These are phyloP conservation scores for Ophthalmolycus amberensis DNA, from an alignment of 2,113 vertebrate species.

Conservation along the genomic window DNA sequence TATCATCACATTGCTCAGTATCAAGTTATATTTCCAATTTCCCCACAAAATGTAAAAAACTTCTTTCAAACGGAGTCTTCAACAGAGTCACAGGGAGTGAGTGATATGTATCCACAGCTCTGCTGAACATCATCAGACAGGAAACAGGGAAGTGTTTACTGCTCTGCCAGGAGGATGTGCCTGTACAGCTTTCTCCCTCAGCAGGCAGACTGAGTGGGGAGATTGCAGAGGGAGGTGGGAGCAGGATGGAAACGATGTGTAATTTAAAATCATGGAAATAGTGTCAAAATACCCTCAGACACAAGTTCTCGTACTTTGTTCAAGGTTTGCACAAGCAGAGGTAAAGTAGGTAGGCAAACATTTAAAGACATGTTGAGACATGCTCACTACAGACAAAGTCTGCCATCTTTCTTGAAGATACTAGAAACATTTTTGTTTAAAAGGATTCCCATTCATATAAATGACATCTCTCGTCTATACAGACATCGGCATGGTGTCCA, in stretches of 20 bases:
- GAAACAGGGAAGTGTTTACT: conserved; percentile 46
- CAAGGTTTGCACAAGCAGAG: not conserved
- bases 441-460: not conserved
- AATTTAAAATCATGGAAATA: conserved; percentile 7
- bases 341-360: not conserved
- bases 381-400: not conserved
- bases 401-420: not conserved
- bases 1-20: conserved; percentile 15
- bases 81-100: conserved; percentile 24
- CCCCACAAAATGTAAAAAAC: conserved; percentile 17
- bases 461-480: not conserved
- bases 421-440: not conserved
- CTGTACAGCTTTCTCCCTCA: conserved; percentile 49
- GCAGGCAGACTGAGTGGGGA: conserved; percentile 25
- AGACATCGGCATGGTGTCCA: not conserved
- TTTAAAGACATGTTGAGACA: not conserved
- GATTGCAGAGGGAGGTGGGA: conserved; percentile 37
- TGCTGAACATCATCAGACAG: conserved; percentile 46
- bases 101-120: conserved; percentile 45
- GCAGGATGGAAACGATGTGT: conserved; percentile 20
- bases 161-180: conserved; percentile 46
- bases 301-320: not conserved
- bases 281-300: conserved; percentile 24
- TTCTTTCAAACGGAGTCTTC: not conserved
- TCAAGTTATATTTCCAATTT: conserved; percentile 32